Evolutionary conservation across 2,113 vertebrate species (phyloP), one percentile per base, ranked within the genome.

Genomic region (Laticauda laticaudata): DNA sequence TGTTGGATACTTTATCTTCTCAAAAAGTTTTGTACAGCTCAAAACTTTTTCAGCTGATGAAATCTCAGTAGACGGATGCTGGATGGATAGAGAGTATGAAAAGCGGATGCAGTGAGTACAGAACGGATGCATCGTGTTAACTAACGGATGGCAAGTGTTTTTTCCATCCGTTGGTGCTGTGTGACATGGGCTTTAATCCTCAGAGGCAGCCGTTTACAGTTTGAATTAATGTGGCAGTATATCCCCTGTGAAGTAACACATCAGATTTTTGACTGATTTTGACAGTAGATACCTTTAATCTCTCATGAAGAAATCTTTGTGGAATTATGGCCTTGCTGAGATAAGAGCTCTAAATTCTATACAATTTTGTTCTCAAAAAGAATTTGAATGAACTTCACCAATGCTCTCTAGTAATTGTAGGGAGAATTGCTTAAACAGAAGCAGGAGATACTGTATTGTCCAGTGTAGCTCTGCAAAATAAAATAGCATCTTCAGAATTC

Each of bases 281-380:
- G 92, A 94, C 93, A 96, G 93, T 92, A 14, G 90, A 43, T 95
- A 93, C 95, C 45, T 93, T 96, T 95, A 90, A 81, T 90, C 93
- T 92, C 45, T 94, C 86, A 69, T 93, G 89, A 93, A 91, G 93
- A n/a, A 96, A 94, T 57, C 91, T 94, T 96, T 94, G 93, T 95
- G 87, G 95, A 95, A 91, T 89, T 90, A 94, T 11, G 55, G 54
- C 81, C 34, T 95, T 64, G 45, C 88, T 86, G 54, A 95, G 45
- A 95, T 92, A 3, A 93, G 93, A 91, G 3, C 92, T 96, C 96
- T 96, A 93, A 93, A 94, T 95, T 94, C 94, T 96, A 95, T 0
- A 0, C 61, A 85, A 81, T 5, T 91, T 95, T 87, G n/a, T 86
- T 94, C 94, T 91, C 89, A n/a, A 95, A 93, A 93, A 5, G 48